Base-by-base conservation (phyloP, 2,797 vertebrate species). In the Vultur gryphus region DNA sequence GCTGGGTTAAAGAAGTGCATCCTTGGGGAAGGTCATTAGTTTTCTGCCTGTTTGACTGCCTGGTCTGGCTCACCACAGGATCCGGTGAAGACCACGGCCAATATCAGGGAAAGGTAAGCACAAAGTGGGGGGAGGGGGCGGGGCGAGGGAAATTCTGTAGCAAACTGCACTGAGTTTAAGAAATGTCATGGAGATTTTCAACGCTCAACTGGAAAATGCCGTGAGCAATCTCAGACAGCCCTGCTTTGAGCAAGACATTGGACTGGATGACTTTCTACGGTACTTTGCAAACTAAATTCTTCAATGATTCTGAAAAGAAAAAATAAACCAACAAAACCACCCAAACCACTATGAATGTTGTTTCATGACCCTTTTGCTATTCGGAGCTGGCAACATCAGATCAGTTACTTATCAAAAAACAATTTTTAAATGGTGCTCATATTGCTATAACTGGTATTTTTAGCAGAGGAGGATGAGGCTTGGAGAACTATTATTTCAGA, bases 81-180 rank as follows among this genome's bases (percentile, higher is more conserved):
- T 16, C 7, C 2, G 0, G 0, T 37, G 69, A 89, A 55, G 11
- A 62, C 17, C 9, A 46, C 2, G 9, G 20, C 11, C 29, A 84
- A 2, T 28, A 76, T 28, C 18, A 31, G 6, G 3, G 11, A 82
- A 91, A 75, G 13, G 19, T 19, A 84, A 70, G 24, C 43, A 87
- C 11, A 29, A 44, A 49, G 7, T 21, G 31, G 9, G 16, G 7
- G 9, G 2, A 3, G 6, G 5, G 1, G 11, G 6, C 5, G 3
- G 8, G 29, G 6, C 19, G 12, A 5, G 6, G 18, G 71, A 29
- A 46, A 62, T 24, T 62, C 57, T 16, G 12, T 17, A 67, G 26
- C 62, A 84, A 91, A 67, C 18, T 65, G n/a, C 75, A 69, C 8
- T 31, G 23, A 79, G 16, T 75, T 81, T 76, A 65, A 76, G 44